A percentile compares a stretch with the other conserved stretches of the same genome.
Evolutionary conservation across 2,888 invertebrate genomes (phyloP).

Genomic region (Deilephila porcellus): DNA sequence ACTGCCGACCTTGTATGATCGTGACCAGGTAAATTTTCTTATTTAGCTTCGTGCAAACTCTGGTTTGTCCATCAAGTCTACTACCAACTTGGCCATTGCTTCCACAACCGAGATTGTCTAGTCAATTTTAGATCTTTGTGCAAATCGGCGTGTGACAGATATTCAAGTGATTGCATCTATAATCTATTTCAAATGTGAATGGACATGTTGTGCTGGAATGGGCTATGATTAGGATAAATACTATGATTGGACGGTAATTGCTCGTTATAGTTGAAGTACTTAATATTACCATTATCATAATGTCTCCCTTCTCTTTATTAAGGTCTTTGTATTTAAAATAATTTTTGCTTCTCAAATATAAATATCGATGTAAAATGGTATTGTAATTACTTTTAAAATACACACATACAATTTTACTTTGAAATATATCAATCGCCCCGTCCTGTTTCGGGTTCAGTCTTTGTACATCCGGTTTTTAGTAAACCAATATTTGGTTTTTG

Average conservation of each 20-base stretch:
- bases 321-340: background rate
- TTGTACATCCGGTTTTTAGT: no score
- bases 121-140: background rate
- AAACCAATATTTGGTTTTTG: background rate
- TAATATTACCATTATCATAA: slow-evolving; percentile 1
- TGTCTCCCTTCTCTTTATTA: slow-evolving; percentile 7
- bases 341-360: background rate
- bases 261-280: slow-evolving; percentile 7
- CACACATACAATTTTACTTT: no score
- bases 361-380: background rate
- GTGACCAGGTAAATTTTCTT: no score
- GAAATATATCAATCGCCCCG: no score
- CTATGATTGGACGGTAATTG: background rate
- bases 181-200: slow-evolving; percentile 5
- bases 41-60: no score
- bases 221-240: background rate
- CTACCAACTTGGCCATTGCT: no score
- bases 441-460: no score
- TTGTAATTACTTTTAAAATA: background rate
- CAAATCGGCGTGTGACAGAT: background rate
- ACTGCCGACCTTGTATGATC: no score
- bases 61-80: no score
- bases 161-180: background rate
- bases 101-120: background rate
- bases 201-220: background rate